A percentile compares a stretch with the other conserved stretches of the same genome.
Conservation (phyloP, 2,888 invertebrate species). For the Leptopilina drosophilae region DNA sequence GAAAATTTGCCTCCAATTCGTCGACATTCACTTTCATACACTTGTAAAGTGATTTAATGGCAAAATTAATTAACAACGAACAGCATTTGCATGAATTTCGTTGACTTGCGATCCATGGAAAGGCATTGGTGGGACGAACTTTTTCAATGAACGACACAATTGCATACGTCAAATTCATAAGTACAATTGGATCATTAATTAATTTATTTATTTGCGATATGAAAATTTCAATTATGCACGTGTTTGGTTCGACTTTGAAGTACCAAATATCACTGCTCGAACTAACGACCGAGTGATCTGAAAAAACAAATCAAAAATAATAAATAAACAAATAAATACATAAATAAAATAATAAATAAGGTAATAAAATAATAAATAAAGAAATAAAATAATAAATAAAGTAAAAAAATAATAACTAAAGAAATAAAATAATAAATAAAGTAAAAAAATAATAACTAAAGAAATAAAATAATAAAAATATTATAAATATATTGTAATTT, state of each 20-base stretch:
- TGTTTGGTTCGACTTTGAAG: conserved; percentile 68
- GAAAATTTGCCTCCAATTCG: conserved; percentile 48
- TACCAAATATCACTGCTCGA: conserved; percentile 61
- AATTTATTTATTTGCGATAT: conserved; percentile 69
- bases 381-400: too few species aligned
- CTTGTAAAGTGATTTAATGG: conserved; percentile 64
- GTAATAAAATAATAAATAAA: too few species aligned
- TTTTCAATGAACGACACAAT: conserved; percentile 64
- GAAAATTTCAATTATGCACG: conserved; percentile 70
- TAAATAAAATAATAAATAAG: too few species aligned
- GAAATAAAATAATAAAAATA: too few species aligned
- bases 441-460: too few species aligned
- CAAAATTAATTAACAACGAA: conserved; percentile 64
- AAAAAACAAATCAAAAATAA: not conserved
- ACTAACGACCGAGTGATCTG: conserved; percentile 53
- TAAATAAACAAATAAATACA: not conserved
- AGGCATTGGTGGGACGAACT: conserved; percentile 62
- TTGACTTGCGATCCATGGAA: conserved; percentile 63
- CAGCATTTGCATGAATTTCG: conserved; percentile 67
- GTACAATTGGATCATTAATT: conserved; percentile 64
- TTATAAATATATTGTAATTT: not conserved
- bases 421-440: too few species aligned
- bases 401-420: too few species aligned
- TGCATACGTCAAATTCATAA: conserved; percentile 63
- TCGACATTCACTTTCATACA: conserved; percentile 65